Conservation (phyloP, 2,888 invertebrate species). For the Hoplodrina blanda region DNA sequence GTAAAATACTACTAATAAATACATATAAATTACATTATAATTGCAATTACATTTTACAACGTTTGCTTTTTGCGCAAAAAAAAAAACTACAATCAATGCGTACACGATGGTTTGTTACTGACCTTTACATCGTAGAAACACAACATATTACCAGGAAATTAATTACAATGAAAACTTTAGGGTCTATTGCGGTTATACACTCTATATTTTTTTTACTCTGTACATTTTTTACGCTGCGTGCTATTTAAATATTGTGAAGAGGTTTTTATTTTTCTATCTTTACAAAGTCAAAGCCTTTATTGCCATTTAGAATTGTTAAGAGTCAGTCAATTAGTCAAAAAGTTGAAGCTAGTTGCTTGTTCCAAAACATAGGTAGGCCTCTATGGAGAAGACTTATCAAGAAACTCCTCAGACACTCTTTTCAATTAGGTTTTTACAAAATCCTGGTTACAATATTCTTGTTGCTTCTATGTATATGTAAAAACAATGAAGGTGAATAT, state of each 20-base stretch:
- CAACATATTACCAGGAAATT: slow-evolving; percentile 37
- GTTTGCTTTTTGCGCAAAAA: slow-evolving; percentile 37
- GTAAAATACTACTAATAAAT: slow-evolving; percentile 39
- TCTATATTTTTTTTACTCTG: slow-evolving; percentile 25
- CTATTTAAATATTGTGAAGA: slow-evolving; percentile 27
- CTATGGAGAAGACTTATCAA: no score
- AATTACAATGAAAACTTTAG: slow-evolving; percentile 32
- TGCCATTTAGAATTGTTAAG: no score
- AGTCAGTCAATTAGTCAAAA: no score
- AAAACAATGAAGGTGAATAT: no score
- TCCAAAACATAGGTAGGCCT: no score
- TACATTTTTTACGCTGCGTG: not conserved
- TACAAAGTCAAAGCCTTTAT: not conserved
- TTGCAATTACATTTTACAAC: slow-evolving; percentile 42
- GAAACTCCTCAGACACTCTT: no score
- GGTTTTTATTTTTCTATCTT: slow-evolving; percentile 1
- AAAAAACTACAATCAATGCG: slow-evolving; percentile 50
- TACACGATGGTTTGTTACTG: slow-evolving; percentile 25
- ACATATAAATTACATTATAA: slow-evolving; percentile 55
- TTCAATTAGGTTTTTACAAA: no score
- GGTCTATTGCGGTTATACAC: slow-evolving; percentile 46
- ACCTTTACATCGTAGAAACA: slow-evolving; percentile 48
- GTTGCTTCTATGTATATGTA: no score
- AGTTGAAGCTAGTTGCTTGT: no score
- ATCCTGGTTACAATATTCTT: no score